Evolutionary conservation across 2,113 vertebrate genomes (phyloP).

Genomic region (Ochotona curzoniae): DNA sequence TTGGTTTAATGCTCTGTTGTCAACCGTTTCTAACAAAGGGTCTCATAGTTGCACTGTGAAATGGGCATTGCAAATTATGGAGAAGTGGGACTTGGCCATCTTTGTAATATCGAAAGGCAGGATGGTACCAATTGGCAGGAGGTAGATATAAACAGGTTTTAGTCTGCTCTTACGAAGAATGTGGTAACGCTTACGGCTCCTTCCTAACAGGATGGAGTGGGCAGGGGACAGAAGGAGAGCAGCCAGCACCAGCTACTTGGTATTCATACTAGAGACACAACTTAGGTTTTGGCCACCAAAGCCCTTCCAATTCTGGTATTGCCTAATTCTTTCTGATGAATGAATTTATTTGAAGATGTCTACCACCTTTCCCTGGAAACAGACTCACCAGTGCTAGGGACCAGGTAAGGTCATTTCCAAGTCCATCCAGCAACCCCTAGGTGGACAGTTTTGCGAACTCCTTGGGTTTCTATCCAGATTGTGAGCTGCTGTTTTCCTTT

Average conservation of each 20-base stretch:
- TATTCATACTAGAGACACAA: neutral
- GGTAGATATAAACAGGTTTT: neutral
- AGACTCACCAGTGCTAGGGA: neutral
- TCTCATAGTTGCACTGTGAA: neutral
- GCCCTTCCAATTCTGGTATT: neutral
- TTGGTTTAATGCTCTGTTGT: neutral
- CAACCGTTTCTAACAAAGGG: neutral
- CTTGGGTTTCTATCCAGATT: slow-evolving; percentile 26
- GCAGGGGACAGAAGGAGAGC: neutral
- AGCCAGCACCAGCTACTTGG: neutral
- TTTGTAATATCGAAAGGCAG: neutral
- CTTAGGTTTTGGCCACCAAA: neutral
- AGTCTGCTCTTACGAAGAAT: neutral
- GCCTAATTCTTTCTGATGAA: slow-evolving; percentile 37
- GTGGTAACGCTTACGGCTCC: neutral
- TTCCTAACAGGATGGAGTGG: neutral
- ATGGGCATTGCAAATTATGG: neutral
- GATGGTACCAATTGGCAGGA: neutral
- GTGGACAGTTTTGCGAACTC: neutral
- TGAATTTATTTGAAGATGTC: slow-evolving; percentile 24
- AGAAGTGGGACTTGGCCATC: neutral
- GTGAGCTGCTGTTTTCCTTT: slow-evolving; percentile 63
- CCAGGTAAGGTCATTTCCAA: slow-evolving; percentile 23
- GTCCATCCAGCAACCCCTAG: neutral
- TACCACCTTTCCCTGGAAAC: slow-evolving; percentile 33